Evolutionary conservation across 1,140 invertebrate species (phyloP), one percentile per base, ranked within the genome.

Genomic region (Tribolium castaneum): DNA sequence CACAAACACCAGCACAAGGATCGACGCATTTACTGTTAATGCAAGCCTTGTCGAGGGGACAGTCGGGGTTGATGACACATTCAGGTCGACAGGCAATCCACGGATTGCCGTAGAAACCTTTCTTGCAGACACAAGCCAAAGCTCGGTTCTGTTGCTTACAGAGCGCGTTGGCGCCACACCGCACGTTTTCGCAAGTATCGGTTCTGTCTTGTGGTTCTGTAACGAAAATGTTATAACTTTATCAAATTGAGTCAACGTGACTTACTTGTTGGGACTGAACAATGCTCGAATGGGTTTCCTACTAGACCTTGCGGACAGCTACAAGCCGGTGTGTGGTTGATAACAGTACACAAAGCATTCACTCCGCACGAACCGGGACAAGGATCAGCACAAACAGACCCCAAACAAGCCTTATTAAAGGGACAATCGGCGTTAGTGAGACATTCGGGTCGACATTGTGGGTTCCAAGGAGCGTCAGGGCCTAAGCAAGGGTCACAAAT

Each of bases 221-320:
- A 82, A 83, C n/a, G 78, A 45, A 77, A 56, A 6, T 30, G 25
- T 30, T 30, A 30, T 30, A 76, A 62, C 70, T 76, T 72, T 30
- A 35, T 52, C 12, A 30, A 30, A 3, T 6, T 9, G 22, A 35
- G 12, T 45, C 6, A 72, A n/a, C 5, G 51, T 19, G 4, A 82
- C 84, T 86, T 86, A 89, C 88, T 85, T 80, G 82, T 81, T 62
- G 90, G 89, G 16, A 88, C 85, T 50, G 90, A 88, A 82, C 94
- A 95, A 82, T 94, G 91, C 83, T 94, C 93, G 84, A 93, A 95
- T 3, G 96, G 94, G 89, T 96, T 95, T 80, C 96, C 96, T 82
- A 90, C 88, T 45, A 94, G 90, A 70, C 92, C 93, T 25, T 87
- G 83, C 59, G 90, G 91, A 85, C 95, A 96, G 16, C 89, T 90